Base-by-base conservation (phyloP, 1,140 invertebrate genomes). In the Mamestra configurata region DNA sequence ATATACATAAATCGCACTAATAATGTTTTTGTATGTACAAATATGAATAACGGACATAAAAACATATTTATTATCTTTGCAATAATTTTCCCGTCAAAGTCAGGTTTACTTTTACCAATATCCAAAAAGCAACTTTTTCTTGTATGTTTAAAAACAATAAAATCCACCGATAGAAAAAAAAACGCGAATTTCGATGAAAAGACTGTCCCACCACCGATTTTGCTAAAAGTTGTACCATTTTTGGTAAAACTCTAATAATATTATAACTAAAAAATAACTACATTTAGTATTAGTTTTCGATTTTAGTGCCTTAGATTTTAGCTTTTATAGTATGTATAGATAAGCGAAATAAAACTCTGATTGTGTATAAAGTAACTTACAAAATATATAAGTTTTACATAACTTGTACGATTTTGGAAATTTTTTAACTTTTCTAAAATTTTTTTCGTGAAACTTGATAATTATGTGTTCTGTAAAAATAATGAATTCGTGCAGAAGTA, bases 191-290 rank as follows among this genome's bases (percentile, higher is more conserved):
- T 68, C 5, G 11, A 11, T 43, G n/a, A 43, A 68, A 68, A 68
- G 64, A 68, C 64, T 68, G 64, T 46, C n/a, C 5, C 4, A 24
- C 64, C 64, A 68, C 64, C 64, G 64, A 68, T 68, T 68, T 68
- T 46, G 8, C 24, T 8, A 7, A 22, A 43, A 37, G 20, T 13
- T 15, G 8, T 46, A 46, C 64, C 64, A 46, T 68, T 68, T 68
- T 46, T 68, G 64, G 64, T 68, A 24, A 15, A 24, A n/a, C n/a
- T n/a, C n/a, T 37, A 37, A 59, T 4, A 10, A 27, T 35, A 35
- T 31, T 37, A 37, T 31, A 20, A 8, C 7, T 61, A n/a, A n/a
- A n/a, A 27, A n/a, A 35, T 5, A 18, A 37, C n/a, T 31, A 37
- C 15, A 24, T 24, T 31, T 59, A 59, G 57, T 27, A 13, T 15